Conservation (phyloP, 2,797 vertebrate species). For the Amazona ochrocephala region DNA sequence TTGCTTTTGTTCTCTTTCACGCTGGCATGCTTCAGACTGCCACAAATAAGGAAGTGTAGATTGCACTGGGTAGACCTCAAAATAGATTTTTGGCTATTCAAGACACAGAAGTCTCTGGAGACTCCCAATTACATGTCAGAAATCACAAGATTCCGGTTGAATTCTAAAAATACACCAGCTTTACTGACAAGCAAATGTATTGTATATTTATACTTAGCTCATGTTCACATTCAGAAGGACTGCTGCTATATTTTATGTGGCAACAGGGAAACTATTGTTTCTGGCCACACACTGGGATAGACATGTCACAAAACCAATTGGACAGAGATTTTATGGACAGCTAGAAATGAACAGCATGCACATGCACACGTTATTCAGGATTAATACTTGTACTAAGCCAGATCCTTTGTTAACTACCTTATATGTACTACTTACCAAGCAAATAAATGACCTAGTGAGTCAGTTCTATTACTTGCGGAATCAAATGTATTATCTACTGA, state of each 20-base stretch:
- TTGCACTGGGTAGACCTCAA: neutral
- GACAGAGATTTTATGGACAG: neutral
- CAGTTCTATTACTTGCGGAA: neutral
- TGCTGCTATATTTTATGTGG: neutral
- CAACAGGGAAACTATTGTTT: neutral
- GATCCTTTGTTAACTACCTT: neutral
- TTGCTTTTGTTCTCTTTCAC: neutral
- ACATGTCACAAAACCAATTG: neutral
- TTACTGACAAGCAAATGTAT: neutral
- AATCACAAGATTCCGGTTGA: neutral
- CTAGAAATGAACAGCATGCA: neutral
- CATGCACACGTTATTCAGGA: neutral
- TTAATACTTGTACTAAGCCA: neutral
- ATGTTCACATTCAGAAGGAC: neutral
- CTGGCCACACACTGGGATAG: neutral
- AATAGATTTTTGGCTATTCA: constrained; percentile 13
- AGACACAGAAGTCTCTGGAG: neutral
- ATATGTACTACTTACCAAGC: neutral
- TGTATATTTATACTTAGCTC: constrained; percentile 13
- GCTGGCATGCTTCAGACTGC: neutral
- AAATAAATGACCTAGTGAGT: neutral
- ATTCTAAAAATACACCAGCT: constrained; percentile 9
- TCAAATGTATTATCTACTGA: neutral
- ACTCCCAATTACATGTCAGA: neutral
- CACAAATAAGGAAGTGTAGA: neutral